A percentile compares a stretch with the other conserved stretches of the same genome.
phyloP scores from a whole-genome alignment of 2,797 vertebrate genomes.

The Enteromius radiatus region DNA sequence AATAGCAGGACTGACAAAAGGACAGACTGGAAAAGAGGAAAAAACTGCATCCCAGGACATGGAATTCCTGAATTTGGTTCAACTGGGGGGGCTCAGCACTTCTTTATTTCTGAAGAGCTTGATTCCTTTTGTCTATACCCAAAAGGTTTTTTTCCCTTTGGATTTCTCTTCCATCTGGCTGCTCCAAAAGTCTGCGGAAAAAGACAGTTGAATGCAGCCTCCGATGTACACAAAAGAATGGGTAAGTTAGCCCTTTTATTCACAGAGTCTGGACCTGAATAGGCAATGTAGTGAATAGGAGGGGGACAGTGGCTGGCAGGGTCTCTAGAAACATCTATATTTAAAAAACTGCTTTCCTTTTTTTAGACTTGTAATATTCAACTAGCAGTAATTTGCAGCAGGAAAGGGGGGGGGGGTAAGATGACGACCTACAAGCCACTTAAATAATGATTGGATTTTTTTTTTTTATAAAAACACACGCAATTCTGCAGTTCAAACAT shows the following conservation, averaged over 20 bases:
- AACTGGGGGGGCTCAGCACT: constrained; percentile 76
- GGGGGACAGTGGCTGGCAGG: constrained; percentile 21
- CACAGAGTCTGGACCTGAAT: constrained; percentile 77
- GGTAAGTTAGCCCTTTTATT: constrained; percentile 93
- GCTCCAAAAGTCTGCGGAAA: constrained; percentile 88
- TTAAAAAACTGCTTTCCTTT: constrained; percentile 35
- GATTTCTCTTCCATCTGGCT: constrained; percentile 93
- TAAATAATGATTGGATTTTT: background rate
- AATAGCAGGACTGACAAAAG: constrained; percentile 16
- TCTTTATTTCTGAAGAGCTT: constrained; percentile 80
- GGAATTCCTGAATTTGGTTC: constrained; percentile 82
- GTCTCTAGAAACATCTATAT: constrained; percentile 60
- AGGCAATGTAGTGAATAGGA: constrained; percentile 69
- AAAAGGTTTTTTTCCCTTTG: constrained; percentile 87
- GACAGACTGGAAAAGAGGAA: constrained; percentile 56
- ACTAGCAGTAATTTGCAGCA: constrained; percentile 16
- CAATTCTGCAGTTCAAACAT: background rate
- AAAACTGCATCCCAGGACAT: constrained; percentile 74
- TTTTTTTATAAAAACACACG: too few species aligned
- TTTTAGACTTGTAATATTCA: background rate
- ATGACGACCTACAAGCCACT: background rate
- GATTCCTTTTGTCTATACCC: constrained; percentile 81
- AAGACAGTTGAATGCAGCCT: constrained; percentile 99
- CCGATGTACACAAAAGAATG: constrained; percentile 99
- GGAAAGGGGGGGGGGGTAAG: background rate